Base-by-base conservation (phyloP, 2,797 vertebrate genomes). In the Sebastolobus altivelis region DNA sequence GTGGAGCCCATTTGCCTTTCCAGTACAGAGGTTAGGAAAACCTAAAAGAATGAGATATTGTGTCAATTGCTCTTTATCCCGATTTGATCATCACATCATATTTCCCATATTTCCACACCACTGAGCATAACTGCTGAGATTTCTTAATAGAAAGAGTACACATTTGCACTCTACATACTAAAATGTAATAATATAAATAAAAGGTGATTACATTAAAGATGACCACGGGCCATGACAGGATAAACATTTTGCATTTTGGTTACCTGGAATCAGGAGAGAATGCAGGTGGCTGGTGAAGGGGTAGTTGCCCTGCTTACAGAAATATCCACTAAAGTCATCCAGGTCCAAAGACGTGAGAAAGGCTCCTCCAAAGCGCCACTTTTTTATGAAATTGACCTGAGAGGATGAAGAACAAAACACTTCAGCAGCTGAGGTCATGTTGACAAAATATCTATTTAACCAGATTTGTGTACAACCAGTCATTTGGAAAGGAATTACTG, bases 331-430 rank as follows among this genome's bases (percentile, higher is more conserved):
- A 38, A 90, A 93, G 77, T 95, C 95, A 73, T 95, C 95, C 60
- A 95, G 83, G 81, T 95, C 94, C 66, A 95, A 78, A 18, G 94
- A 88, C 94, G 93, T 95, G 60, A 95, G 91, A 25, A 93, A 89
- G 9, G 87, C 94, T 58, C 95, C 95, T 14, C 94, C 94, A 79
- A 93, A 93, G 2, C 2, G 25, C 85, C 89, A 25, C 2, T 92
- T 65, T 0, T 2, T 0, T 46, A 95, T 49, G 54, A 91, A 93
- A 29, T 1, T 66, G 25, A 82, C 87, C 94, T 95, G 62, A 38
- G 27, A 67, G 7, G 14, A 61, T 2, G 3, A 72, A 1, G 16
- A 40, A 18, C 2, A 71, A 63, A 40, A 65, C 4, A 72, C 4
- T 31, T 61, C 1, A 61, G 12, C 31, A 11, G 56, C 4, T 31